Percentiles rank a stretch among this genome's conserved stretches.
phyloP scores from a whole-genome alignment of 2,797 vertebrate species.

The Cirrhinus mrigala region DNA sequence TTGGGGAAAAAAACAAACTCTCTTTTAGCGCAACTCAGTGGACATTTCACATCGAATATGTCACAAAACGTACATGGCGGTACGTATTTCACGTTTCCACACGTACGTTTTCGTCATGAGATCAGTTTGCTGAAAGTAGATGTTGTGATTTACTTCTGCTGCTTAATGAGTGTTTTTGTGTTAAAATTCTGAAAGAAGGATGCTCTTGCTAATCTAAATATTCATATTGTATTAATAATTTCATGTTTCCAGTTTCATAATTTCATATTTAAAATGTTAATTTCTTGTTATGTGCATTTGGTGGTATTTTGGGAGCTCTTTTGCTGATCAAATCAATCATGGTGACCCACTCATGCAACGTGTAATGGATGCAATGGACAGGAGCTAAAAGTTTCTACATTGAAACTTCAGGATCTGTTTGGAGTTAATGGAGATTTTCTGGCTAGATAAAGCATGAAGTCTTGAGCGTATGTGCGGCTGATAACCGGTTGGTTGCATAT shows the following conservation, averaged over 20 bases:
- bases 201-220: constrained; percentile 1
- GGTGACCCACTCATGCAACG: constrained; percentile 7
- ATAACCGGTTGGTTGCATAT: constrained; percentile 28
- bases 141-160: too few species aligned
- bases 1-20: too few species aligned
- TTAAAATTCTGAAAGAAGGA: background rate
- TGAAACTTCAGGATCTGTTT: constrained; percentile 46
- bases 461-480: constrained; percentile 20
- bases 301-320: background rate
- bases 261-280: background rate
- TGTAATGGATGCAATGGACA: constrained; percentile 45
- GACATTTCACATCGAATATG: too few species aligned
- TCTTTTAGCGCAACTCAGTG: too few species aligned
- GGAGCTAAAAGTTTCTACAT: constrained; percentile 38
- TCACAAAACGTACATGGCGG: too few species aligned
- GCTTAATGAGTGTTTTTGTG: too few species aligned
- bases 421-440: constrained; percentile 59
- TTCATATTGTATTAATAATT: background rate
- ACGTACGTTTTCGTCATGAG: too few species aligned
- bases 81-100: too few species aligned
- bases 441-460: constrained; percentile 57
- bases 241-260: background rate
- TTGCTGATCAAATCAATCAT: constrained; percentile 36
- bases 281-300: background rate
- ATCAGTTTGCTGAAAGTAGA: too few species aligned